These are phyloP conservation scores for Mamestra configurata DNA, from an alignment of 1,140 invertebrate species.

Conservation along the genomic window DNA sequence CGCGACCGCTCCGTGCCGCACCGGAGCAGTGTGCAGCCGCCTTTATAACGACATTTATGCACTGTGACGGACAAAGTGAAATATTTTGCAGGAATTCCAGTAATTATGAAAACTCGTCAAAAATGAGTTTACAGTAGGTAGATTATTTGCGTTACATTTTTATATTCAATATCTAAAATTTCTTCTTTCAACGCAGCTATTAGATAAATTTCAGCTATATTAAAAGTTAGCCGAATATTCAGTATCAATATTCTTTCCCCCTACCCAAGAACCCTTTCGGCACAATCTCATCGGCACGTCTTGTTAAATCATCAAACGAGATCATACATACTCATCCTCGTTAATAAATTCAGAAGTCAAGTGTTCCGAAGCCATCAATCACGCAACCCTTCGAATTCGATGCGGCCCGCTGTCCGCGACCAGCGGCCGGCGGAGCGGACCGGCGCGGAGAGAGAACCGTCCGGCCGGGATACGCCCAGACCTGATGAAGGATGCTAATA, in stretches of 20 bases:
- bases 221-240: no score
- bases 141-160: no score
- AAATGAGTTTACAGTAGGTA: background rate
- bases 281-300: background rate
- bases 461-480: no score
- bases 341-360: slow-evolving; percentile 42
- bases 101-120: background rate
- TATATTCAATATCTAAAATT: no score
- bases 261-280: background rate
- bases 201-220: no score
- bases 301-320: background rate
- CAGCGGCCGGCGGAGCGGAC: background rate
- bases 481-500: background rate
- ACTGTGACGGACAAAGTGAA: slow-evolving; percentile 7
- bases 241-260: no score
- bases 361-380: slow-evolving; percentile 30
- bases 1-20: background rate
- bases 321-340: slow-evolving; percentile 17
- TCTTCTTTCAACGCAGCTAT: no score
- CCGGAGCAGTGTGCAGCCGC: background rate
- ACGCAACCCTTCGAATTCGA: slow-evolving; percentile 34
- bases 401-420: background rate
- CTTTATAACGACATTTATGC: no score
- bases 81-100: background rate
- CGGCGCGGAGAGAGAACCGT: background rate